Evolutionary conservation across 2,113 vertebrate species (phyloP).

Genomic region (Pelecanus crispus): DNA sequence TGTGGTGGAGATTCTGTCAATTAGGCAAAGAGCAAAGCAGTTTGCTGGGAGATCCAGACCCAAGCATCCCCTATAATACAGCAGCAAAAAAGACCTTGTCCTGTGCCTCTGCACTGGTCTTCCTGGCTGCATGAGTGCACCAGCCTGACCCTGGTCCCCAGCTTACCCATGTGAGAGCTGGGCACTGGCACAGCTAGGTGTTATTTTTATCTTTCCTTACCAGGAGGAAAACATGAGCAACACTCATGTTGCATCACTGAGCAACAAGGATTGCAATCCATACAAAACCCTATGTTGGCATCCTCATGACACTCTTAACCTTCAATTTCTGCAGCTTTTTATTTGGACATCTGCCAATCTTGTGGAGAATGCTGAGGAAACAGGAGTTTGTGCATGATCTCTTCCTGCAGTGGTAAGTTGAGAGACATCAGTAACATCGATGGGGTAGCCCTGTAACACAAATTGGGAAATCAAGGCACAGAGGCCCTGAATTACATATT

Average conservation of each 20-base stretch:
- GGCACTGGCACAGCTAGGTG: neutral
- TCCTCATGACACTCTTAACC: neutral
- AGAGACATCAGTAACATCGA: neutral
- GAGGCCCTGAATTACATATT: neutral
- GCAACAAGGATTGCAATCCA: neutral
- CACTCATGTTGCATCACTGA: neutral
- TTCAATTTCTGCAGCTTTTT: slow-evolving; percentile 71
- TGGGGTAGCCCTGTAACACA: neutral
- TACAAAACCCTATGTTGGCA: neutral
- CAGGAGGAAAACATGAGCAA: neutral
- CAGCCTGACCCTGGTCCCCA: neutral
- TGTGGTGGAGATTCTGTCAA: neutral
- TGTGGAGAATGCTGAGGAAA: slow-evolving; percentile 60
- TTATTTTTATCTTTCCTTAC: neutral
- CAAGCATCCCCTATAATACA: neutral
- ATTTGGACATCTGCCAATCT: slow-evolving; percentile 68
- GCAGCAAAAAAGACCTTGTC: neutral
- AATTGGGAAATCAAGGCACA: neutral
- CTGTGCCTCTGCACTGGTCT: neutral
- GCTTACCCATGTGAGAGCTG: neutral
- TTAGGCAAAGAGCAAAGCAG: neutral
- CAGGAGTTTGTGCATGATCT: slow-evolving; percentile 42
- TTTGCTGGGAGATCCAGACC: neutral
- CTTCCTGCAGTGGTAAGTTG: slow-evolving; percentile 73
- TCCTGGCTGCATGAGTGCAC: neutral